Evolutionary conservation across 1,140 invertebrate genomes (phyloP).

Genomic region (Zaprionus kolodkinae): DNA sequence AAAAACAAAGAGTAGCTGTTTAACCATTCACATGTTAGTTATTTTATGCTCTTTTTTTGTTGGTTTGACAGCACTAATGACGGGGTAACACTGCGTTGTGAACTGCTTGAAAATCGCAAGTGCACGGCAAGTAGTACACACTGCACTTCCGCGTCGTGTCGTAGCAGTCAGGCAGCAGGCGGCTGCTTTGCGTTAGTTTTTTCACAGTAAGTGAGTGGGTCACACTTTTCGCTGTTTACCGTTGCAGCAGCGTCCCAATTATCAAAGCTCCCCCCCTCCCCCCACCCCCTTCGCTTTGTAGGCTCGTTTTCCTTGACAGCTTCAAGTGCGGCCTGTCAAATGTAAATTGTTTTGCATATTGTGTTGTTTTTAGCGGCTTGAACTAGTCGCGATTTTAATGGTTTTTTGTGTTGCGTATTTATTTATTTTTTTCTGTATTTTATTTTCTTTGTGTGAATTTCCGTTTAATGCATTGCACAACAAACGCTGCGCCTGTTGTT

Average conservation of each 20-base stretch:
- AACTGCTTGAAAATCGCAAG: background rate
- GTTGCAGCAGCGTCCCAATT: background rate
- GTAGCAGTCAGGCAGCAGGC: background rate
- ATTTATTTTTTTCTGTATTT: slow-evolving; percentile 26
- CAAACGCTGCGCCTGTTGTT: slow-evolving; percentile 25
- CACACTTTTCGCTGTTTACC: slow-evolving; percentile 30
- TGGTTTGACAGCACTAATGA: background rate
- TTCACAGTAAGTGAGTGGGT: slow-evolving; percentile 27
- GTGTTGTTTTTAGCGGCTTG: background rate
- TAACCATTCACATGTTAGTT: too few relatives aligned
- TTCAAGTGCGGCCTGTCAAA: slow-evolving; percentile 28
- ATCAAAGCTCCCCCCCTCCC: background rate
- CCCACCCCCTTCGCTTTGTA: background rate
- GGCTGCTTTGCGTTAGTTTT: slow-evolving; percentile 7
- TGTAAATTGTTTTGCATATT: slow-evolving; percentile 39
- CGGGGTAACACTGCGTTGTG: background rate
- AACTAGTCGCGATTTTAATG: slow-evolving; percentile 43
- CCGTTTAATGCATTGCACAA: slow-evolving; percentile 57
- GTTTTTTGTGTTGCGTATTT: slow-evolving; percentile 21
- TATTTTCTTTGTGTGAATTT: slow-evolving; percentile 53
- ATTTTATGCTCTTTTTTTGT: too few relatives aligned
- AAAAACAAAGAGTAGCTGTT: too few relatives aligned
- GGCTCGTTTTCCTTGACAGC: slow-evolving; percentile 11
- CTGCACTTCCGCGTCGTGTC: slow-evolving; percentile 15
- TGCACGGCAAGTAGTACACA: too few relatives aligned